Evolutionary conservation across 2,888 invertebrate genomes (phyloP), one percentile per base, ranked within the genome.

Genomic region (Phlogophora meticulosa): DNA sequence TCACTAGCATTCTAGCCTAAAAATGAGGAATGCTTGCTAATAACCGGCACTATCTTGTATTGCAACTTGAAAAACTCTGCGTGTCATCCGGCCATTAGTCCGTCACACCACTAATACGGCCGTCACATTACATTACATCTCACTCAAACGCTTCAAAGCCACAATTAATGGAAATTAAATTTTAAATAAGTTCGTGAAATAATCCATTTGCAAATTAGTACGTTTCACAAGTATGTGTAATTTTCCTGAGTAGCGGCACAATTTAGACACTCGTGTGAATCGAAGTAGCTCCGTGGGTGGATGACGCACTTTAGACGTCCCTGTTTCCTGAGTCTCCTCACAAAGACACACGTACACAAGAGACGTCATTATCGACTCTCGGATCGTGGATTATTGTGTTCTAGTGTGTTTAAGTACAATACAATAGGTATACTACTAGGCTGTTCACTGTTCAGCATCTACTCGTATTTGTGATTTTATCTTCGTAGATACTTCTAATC

Each of bases 321-420:
- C 57, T 73, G 73, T 80, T 79, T 80, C 81, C 81, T 76, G 80
- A 82, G 79, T 79, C 83, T 78, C 65, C 73, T 82, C 82, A 85
- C 88, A 90, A 90, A 90, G 90, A 87, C 87, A 86, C 88, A 88
- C 88, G 90, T 87, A 88, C 86, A 80, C 76, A 79, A 72, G 81
- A 83, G 87, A 85, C 84, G 85, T 88, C 89, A 88, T 90, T 91
- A 91, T 91, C 89, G 88, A 83, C 83, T 84, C 84, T 84, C 76
- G 81, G 87, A 88, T 88, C 85, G 83, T 78, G 85, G 84, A 87
- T 88, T 90, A 90, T 88, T 90, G 85, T 88, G 84, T 85, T 84
- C 75, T 80, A 80, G 82, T 84, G 81, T 87, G 79, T 86, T 83
- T 83, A 83, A 83, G 65, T 72, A 76, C 63, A 74, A 77, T 77